Conservation (phyloP, 2,888 invertebrate genomes). For the Trissolcus japonicus region DNA sequence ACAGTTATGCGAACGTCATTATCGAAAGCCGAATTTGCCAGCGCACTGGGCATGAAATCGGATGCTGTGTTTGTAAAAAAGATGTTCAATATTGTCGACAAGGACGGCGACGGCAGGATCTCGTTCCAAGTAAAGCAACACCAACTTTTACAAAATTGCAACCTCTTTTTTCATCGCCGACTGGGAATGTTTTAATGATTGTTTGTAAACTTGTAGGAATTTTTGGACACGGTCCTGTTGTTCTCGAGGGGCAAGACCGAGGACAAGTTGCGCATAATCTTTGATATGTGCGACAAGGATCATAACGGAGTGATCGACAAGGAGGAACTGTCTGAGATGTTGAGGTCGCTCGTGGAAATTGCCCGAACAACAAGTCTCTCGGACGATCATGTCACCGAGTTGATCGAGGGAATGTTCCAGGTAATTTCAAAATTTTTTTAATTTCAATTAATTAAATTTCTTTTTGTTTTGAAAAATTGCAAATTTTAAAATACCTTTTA, state of each 20-base stretch:
- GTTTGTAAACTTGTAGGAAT: slow-evolving; percentile 80
- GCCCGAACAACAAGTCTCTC: slow-evolving; percentile 93
- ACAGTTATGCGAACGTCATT: slow-evolving; percentile 95
- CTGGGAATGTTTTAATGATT: not conserved
- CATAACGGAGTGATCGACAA: slow-evolving; percentile 96
- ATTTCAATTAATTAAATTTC: not conserved
- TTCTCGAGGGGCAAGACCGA: slow-evolving; percentile 95
- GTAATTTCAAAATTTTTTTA: slow-evolving; percentile 71
- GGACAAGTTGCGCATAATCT: slow-evolving; percentile 94
- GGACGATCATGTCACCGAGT: slow-evolving; percentile 92
- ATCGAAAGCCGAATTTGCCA: slow-evolving; percentile 94
- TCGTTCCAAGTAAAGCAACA: slow-evolving; percentile 85
- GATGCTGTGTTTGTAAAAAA: slow-evolving; percentile 96
- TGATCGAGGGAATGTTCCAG: slow-evolving; percentile 96
- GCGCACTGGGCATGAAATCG: slow-evolving; percentile 95
- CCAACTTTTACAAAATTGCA: not conserved
- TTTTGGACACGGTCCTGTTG: slow-evolving; percentile 93
- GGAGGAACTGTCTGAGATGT: slow-evolving; percentile 93
- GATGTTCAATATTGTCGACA: slow-evolving; percentile 98
- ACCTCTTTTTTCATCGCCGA: not conserved
- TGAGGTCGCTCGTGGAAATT: slow-evolving; percentile 93
- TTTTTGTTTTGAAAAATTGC: no score
- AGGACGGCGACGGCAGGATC: slow-evolving; percentile 94
- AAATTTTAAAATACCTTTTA: slow-evolving; percentile 72
- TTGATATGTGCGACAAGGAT: slow-evolving; percentile 98